Evolutionary conservation across 2,888 invertebrate species (phyloP), one percentile per base, ranked within the genome.

Genomic region (Chesias legatella): DNA sequence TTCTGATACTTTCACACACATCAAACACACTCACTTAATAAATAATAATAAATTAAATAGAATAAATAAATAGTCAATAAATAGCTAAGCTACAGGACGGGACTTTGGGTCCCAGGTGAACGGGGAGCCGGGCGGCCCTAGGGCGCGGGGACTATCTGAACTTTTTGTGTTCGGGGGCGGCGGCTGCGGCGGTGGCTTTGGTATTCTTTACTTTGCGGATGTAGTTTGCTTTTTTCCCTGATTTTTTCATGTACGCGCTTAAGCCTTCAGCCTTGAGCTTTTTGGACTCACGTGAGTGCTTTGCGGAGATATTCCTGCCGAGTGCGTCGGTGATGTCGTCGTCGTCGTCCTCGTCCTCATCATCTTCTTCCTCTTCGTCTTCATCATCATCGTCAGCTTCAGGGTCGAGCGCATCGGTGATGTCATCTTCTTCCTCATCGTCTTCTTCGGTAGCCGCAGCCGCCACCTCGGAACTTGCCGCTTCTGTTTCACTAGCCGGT

Each of bases 271-370:
- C 73, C 69, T 89, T 89, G 77, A 84, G 75, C 75, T 91, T 91
- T 92, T 93, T 94, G 71, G 94, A 95, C 95, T 95, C 94, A 95
- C 95, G 95, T 94, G 95, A 90, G 89, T 85, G 77, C 71, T 86
- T 86, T 38, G 63, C 62, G 53, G 75, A 69, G 67, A 62, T 62
- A 42, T 81, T 82, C 70, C 88, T 85, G 72, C 80, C 83, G 78
- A 94, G 91, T 61, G 91, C 91, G 65, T 92, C 91, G 48, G 88
- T 89, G 60, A 91, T 90, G 67, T 92, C 92, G 58, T 92, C 90
- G 48, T 92, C 92, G 51, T 90, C 90, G 35, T 91, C 91, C 39
- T 92, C 92, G 43, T 92, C 92, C 26, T 90, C 90, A 10, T 92
- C 91, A 11, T 91, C 92, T 1, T 91, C 92, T 11, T 92, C 92